Conservation (phyloP, 2,113 vertebrate species). For the Heterochromis multidens region DNA sequence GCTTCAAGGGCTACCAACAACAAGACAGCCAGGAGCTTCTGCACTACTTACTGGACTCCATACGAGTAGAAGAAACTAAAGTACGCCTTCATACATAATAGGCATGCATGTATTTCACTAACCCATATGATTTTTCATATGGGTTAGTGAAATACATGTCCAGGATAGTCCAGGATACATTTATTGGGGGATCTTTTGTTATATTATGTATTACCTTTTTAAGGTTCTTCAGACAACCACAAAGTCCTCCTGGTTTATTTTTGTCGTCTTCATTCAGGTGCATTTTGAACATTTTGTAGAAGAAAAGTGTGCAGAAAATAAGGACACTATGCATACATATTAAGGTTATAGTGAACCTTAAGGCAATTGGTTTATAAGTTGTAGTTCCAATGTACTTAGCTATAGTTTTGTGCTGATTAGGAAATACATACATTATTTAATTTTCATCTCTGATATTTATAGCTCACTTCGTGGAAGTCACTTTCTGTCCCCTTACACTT, state of each 20-base stretch:
- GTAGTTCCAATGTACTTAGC: neutral
- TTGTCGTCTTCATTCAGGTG: neutral
- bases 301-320: neutral
- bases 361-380: neutral
- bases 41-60: conserved; percentile 92
- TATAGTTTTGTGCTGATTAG: neutral
- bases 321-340: neutral
- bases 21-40: conserved; percentile 98
- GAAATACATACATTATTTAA: neutral
- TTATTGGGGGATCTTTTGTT: neutral
- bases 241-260: neutral
- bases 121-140: neutral
- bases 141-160: too few relatives aligned
- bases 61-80: conserved; percentile 96
- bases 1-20: conserved; percentile 98
- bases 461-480: neutral
- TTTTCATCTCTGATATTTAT: neutral
- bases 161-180: neutral
- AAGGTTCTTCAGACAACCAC: neutral
- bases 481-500: neutral
- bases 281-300: neutral
- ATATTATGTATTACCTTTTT: neutral
- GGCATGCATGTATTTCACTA: neutral
- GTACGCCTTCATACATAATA: conserved; percentile 63
- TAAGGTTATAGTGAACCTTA: neutral